phyloP scores from a whole-genome alignment of 2,797 vertebrate genomes.

The Odontamblyopus rebecca region DNA sequence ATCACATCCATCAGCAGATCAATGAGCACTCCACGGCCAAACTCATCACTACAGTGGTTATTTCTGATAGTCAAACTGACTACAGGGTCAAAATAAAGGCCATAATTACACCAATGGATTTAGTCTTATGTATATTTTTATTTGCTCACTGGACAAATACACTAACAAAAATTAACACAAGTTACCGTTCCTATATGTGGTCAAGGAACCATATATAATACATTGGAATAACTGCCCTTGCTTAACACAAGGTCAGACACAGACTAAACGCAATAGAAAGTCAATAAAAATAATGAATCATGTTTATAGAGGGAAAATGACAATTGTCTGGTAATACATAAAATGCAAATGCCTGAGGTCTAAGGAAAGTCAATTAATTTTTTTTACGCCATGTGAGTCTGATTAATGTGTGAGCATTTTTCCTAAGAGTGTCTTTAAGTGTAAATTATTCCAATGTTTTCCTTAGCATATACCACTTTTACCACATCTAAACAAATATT shows the following conservation, averaged over 20 bases:
- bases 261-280: not conserved
- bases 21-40: slow-evolving; percentile 38
- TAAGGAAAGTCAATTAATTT: not conserved
- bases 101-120: not conserved
- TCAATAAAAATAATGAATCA: not conserved
- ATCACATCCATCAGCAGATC: slow-evolving; percentile 49
- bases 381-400: not conserved
- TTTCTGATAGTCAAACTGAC: slow-evolving; percentile 33
- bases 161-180: no score
- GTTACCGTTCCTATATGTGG: no score
- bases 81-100: not conserved
- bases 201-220: no score
- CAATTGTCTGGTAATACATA: not conserved
- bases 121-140: no score
- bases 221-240: not conserved
- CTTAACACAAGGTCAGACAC: not conserved
- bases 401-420: not conserved
- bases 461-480: not conserved
- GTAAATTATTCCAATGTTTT: not conserved
- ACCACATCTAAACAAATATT: not conserved
- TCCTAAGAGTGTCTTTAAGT: not conserved
- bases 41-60: not conserved
- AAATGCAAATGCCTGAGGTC: slow-evolving; percentile 1
- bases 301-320: not conserved
- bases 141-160: no score